Percentiles rank a stretch among this genome's conserved stretches.
Conservation (phyloP, 2,113 vertebrate species). For the Garra rufa region DNA sequence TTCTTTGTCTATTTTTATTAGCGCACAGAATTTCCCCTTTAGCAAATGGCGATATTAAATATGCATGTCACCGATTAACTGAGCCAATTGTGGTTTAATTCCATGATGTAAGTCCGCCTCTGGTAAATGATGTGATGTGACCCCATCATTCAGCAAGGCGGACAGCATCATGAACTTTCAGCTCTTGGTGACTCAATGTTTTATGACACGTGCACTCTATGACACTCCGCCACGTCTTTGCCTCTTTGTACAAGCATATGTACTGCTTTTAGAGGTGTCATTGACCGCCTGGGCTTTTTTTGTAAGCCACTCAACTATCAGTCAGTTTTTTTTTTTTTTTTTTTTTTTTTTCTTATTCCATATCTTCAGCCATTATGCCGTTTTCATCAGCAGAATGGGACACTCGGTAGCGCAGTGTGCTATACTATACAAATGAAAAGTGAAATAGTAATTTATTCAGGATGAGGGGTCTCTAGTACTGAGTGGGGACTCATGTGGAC, state of each 20-base stretch:
- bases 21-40: background rate
- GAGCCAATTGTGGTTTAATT: conserved; percentile 29
- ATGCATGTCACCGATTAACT: conserved; percentile 23
- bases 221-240: background rate
- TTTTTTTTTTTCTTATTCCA: background rate
- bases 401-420: background rate
- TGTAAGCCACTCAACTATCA: background rate
- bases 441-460: conserved; percentile 34
- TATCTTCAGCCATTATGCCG: background rate
- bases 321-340: background rate
- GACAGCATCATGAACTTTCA: conserved; percentile 21
- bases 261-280: background rate
- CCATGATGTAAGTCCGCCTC: conserved; percentile 7
- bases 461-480: conserved; percentile 19
- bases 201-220: conserved; percentile 15
- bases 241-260: background rate
- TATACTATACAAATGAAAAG: conserved; percentile 18
- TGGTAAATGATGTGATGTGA: conserved; percentile 6
- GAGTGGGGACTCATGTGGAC: conserved; percentile 27
- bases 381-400: conserved; percentile 18
- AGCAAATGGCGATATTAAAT: conserved; percentile 17
- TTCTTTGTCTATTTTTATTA: background rate
- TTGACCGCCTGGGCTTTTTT: background rate
- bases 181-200: conserved; percentile 1
- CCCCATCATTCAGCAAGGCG: background rate